Evolutionary conservation across 2,113 vertebrate genomes (phyloP).

Genomic region (Pseudorasbora parva): DNA sequence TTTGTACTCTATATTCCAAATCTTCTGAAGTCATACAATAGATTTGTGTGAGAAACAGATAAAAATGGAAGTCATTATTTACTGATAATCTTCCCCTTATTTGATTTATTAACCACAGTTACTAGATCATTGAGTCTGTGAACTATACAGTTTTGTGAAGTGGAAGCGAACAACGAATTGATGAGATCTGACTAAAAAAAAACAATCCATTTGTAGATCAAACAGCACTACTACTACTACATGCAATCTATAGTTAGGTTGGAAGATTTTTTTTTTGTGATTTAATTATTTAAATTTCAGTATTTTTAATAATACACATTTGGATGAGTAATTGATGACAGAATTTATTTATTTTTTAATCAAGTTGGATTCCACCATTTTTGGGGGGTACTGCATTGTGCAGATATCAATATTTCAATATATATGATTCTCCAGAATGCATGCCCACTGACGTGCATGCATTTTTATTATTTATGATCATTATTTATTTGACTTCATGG

Average conservation of each 20-base stretch:
- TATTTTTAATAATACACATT: too few species aligned
- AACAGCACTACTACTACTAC: neutral
- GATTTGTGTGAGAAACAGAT: neutral
- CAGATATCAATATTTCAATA: neutral
- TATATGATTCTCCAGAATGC: slow-evolving; percentile 34
- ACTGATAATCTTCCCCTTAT: neutral
- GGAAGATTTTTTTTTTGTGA: neutral
- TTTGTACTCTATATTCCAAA: neutral
- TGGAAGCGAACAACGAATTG: neutral
- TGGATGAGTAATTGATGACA: neutral
- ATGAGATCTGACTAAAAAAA: neutral
- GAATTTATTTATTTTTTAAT: neutral
- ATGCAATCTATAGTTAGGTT: neutral
- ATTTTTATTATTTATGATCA: slow-evolving; percentile 33
- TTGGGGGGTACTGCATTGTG: neutral
- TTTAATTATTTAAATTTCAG: neutral
- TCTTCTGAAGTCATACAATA: slow-evolving; percentile 1
- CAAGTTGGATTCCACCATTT: neutral
- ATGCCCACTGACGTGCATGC: slow-evolving; percentile 67
- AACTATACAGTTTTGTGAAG: neutral
- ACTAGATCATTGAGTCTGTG: neutral
- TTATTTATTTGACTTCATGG: slow-evolving; percentile 32
- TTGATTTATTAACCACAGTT: neutral
- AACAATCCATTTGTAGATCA: neutral
- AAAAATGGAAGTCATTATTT: neutral